Percentiles rank a stretch among this genome's conserved stretches.
Evolutionary conservation across 2,113 vertebrate species (phyloP).

Genomic region (Meleagris gallopavo): DNA sequence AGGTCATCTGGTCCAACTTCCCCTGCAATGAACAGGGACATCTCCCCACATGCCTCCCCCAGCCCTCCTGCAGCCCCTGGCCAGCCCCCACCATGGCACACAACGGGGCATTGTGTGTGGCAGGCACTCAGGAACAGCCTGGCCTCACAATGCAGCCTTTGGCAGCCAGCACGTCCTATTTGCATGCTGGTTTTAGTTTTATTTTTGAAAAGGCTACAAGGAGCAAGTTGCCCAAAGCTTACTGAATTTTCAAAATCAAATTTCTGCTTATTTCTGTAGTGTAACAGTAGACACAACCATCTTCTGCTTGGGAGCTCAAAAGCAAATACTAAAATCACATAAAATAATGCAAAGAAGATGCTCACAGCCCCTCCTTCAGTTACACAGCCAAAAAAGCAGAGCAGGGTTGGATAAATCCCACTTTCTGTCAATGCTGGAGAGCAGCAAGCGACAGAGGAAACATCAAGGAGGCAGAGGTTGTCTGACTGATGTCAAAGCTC

Average conservation of each 20-base stretch:
- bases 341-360: slow-evolving; percentile 34
- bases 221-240: not conserved
- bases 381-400: not conserved
- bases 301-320: not conserved
- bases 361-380: not conserved
- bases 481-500: not conserved
- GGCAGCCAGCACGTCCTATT: not conserved
- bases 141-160: slow-evolving; percentile 9
- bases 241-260: not conserved
- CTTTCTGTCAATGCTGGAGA: not conserved
- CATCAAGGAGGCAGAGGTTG: rapidly evolving
- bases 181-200: not conserved
- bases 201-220: not conserved
- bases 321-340: not conserved
- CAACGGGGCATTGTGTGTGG: slow-evolving; percentile 48
- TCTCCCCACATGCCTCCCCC: not conserved
- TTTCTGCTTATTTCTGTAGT: slow-evolving; percentile 3
- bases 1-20: no score
- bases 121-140: not conserved
- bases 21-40: not conserved
- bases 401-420: not conserved
- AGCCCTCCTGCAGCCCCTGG: not conserved
- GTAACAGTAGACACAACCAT: not conserved
- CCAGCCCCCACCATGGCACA: not conserved
- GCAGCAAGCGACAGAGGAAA: not conserved